Base-by-base conservation (phyloP, 2,113 vertebrate species). In the Microcebus lehilahytsara region DNA sequence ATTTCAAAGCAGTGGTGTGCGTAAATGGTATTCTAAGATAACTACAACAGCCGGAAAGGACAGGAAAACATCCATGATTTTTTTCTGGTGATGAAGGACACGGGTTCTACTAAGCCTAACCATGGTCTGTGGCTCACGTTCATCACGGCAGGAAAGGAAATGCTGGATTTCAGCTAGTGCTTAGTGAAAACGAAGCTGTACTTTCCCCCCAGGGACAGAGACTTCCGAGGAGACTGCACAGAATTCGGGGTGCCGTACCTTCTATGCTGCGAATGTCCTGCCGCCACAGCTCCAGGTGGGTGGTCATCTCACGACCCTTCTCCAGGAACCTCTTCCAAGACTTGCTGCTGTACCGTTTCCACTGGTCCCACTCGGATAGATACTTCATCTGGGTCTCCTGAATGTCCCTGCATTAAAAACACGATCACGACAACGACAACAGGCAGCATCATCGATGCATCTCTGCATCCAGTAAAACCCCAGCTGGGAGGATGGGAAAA, bases 251-350 rank as follows among this genome's bases (percentile, higher is more conserved):
- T 0, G 0, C 0, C n/a, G 87, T 98, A 99, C 99, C 99, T 98
- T 99, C 99, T 78, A 99, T 99, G 90, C 98, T 97, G 95, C 98
- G 99, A 92, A 99, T 99, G 97, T 99, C 99, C 2, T 96, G 95
- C 77, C 98, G 99, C 99, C 99, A 99, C 74, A 99, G 99, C 98
- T 99, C 87, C 97, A 99, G 49, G 32, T 99, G 98, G 20, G 98
- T 98, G 0, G 98, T 96, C 85, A 98, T 83, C n/a, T 98, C 98
- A 0, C 97, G 96, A 51, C 94, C 74, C 23, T 99, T 99, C 27
- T 97, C 98, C 46, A 96, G 88, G 86, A 99, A 91, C 97, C 98
- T 98, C 97, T 97, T 99, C 97, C 99, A 86, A 67, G 98, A 98
- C 95, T 99, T 98, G 88, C 96, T 97, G 69, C 98, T 98, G n/a